Evolutionary conservation across 2,113 vertebrate species (phyloP).

Genomic region (Microcebus jonahi): DNA sequence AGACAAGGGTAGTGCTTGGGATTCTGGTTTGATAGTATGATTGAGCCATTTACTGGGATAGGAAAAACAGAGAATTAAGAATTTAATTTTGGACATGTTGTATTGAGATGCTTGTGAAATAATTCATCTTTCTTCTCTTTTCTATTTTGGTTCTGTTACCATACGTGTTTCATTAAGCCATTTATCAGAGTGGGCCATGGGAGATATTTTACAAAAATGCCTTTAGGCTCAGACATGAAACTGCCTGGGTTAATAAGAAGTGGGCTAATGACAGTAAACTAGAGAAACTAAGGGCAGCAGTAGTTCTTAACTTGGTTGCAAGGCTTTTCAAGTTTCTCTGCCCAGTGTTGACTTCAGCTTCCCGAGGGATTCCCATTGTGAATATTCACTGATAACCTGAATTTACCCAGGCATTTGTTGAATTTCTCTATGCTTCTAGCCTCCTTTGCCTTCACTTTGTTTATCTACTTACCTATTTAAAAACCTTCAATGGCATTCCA

Average conservation of each 20-base stretch:
- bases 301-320: slow-evolving; percentile 38
- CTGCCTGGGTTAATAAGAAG: slow-evolving; percentile 28
- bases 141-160: slow-evolving; percentile 3
- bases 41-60: neutral
- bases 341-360: slow-evolving; percentile 51
- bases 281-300: slow-evolving; percentile 15
- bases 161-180: neutral
- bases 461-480: slow-evolving; percentile 19
- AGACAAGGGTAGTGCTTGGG: neutral
- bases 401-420: slow-evolving; percentile 39
- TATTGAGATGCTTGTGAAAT: slow-evolving; percentile 16
- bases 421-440: neutral
- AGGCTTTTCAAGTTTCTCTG: slow-evolving; percentile 55
- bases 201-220: neutral
- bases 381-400: slow-evolving; percentile 67
- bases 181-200: slow-evolving; percentile 7
- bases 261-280: neutral
- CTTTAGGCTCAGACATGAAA: slow-evolving; percentile 22
- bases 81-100: slow-evolving; percentile 14
- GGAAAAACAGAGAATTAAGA: neutral
- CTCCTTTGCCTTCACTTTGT: neutral
- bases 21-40: neutral
- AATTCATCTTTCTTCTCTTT: neutral
- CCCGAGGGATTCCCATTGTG: slow-evolving; percentile 50
- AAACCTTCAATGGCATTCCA: slow-evolving; percentile 8